A percentile compares a stretch with the other conserved stretches of the same genome.
phyloP scores from a whole-genome alignment of 37 sponge, comb jelly and placozoan genomes.

The Haliclona indistincta region DNA sequence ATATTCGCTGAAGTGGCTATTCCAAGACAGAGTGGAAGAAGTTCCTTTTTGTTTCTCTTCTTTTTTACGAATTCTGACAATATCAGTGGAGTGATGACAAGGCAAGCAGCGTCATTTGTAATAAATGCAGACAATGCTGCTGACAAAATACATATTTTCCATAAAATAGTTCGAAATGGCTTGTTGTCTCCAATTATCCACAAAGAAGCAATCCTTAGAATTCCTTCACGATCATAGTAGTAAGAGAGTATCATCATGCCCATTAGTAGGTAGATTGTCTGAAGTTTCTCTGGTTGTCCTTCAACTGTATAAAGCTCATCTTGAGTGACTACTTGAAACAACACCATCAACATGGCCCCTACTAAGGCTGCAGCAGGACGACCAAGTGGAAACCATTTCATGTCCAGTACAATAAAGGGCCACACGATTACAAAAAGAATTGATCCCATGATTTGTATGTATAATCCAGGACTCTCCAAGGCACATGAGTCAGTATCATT shows the following conservation, averaged over 20 bases:
- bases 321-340: constrained; percentile 50
- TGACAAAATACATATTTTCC: constrained; percentile 49
- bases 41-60: constrained; percentile 30
- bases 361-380: constrained; percentile 64
- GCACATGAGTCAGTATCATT: too few relatives aligned
- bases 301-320: constrained; percentile 38
- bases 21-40: constrained; percentile 42
- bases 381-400: constrained; percentile 55
- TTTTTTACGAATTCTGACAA: constrained; percentile 45
- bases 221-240: constrained; percentile 74
- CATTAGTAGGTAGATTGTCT: constrained; percentile 65
- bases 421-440: constrained; percentile 50
- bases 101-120: constrained; percentile 62
- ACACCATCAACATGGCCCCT: constrained; percentile 59
- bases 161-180: constrained; percentile 44
- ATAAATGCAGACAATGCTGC: constrained; percentile 56
- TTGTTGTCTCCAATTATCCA: constrained; percentile 25
- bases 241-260: constrained; percentile 75
- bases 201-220: constrained; percentile 30
- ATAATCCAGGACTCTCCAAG: too few relatives aligned
- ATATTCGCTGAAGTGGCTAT: constrained; percentile 75
- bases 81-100: constrained; percentile 59
- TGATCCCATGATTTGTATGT: constrained; percentile 44
- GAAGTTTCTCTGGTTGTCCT: constrained; percentile 25
- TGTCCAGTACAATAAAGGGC: constrained; percentile 68